These are phyloP conservation scores for Pherbina coryleti DNA, from an alignment of 2,888 invertebrate genomes.

Conservation along the genomic window DNA sequence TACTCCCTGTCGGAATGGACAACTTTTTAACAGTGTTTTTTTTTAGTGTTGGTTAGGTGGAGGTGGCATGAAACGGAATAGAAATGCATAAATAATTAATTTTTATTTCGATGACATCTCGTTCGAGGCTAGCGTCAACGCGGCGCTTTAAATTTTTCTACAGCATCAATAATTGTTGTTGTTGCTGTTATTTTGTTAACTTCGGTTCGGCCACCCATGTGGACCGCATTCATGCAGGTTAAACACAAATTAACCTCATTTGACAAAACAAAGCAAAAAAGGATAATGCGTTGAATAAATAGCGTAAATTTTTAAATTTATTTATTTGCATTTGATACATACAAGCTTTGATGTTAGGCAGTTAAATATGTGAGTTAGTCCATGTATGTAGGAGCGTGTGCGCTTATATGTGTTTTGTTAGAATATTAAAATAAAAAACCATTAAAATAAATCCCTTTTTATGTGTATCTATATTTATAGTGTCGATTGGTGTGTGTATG, in stretches of 20 bases:
- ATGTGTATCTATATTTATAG: background rate
- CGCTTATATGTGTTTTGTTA: background rate
- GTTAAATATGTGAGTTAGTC: background rate
- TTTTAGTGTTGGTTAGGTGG: no score
- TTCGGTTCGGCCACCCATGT: background rate
- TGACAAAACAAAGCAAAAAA: no score
- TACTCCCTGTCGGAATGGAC: background rate
- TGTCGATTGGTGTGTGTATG: background rate
- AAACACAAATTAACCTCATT: no score
- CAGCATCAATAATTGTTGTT: conserved; percentile 21
- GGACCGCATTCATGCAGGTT: no score
- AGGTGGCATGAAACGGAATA: conserved; percentile 49
- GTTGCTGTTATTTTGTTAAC: background rate
- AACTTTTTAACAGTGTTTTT: background rate
- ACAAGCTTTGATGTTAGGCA: no score
- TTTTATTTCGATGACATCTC: conserved; percentile 65
- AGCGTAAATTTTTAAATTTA: background rate
- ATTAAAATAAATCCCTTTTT: background rate
- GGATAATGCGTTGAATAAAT: no score
- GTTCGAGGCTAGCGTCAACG: conserved; percentile 51
- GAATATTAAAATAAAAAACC: background rate
- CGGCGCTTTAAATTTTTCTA: no score
- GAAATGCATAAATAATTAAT: conserved; percentile 67
- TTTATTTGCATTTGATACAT: background rate
- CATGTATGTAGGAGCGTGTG: background rate